Conservation (phyloP, 2,113 vertebrate species). For the Halichoeres trimaculatus region DNA sequence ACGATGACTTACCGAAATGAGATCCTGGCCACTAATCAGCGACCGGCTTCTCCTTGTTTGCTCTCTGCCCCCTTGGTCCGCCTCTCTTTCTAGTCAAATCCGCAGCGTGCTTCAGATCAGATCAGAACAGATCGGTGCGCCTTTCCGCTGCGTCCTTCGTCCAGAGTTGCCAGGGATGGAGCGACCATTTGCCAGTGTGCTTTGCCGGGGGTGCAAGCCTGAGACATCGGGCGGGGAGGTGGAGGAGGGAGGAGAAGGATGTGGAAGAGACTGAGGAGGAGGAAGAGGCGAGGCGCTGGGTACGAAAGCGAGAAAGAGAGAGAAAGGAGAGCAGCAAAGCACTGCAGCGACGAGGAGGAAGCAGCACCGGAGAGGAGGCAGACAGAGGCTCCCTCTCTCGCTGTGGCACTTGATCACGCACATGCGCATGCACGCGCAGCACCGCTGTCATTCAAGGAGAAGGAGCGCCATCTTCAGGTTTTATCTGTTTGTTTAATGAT, state of each 20-base stretch:
- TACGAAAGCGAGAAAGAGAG: slow-evolving; percentile 47
- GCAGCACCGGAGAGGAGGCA: slow-evolving; percentile 63
- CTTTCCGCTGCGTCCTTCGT: slow-evolving; percentile 72
- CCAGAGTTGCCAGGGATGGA: slow-evolving; percentile 67
- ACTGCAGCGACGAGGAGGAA: slow-evolving; percentile 73
- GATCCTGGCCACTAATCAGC: slow-evolving; percentile 61
- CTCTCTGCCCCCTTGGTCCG: slow-evolving; percentile 37
- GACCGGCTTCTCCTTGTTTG: slow-evolving; percentile 60
- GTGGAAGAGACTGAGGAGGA: slow-evolving; percentile 8
- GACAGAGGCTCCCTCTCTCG: slow-evolving; percentile 54
- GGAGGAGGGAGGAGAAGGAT: slow-evolving; percentile 17
- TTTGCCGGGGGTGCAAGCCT: slow-evolving; percentile 56
- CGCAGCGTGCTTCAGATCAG: slow-evolving; percentile 69
- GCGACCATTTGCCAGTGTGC: slow-evolving; percentile 74
- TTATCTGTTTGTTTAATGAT: too few relatives aligned
- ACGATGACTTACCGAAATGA: slow-evolving; percentile 71
- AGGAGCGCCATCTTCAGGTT: slow-evolving; percentile 71
- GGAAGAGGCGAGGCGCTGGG: slow-evolving; percentile 43
- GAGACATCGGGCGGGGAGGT: slow-evolving; percentile 61
- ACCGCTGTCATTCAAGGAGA: slow-evolving; percentile 16
- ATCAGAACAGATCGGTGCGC: slow-evolving; percentile 60
- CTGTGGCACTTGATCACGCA: slow-evolving; percentile 41
- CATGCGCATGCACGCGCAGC: slow-evolving; percentile 29
- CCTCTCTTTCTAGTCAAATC: slow-evolving; percentile 64
- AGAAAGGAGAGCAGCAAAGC: slow-evolving; percentile 49